phyloP scores from a whole-genome alignment of 1,140 invertebrate species.

The Acyrthosiphon pisum region DNA sequence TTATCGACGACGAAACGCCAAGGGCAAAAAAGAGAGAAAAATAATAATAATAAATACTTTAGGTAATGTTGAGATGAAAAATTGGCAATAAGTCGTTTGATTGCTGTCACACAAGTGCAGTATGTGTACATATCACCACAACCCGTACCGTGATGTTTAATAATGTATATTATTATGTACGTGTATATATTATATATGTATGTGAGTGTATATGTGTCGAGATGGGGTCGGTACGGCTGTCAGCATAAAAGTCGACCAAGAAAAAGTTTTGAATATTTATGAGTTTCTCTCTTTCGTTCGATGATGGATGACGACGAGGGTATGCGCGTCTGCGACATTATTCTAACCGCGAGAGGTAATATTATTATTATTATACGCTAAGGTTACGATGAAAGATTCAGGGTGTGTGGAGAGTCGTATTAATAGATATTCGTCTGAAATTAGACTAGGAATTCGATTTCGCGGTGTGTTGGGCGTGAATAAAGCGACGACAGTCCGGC shows the following conservation, averaged over 20 bases:
- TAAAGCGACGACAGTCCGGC: neutral
- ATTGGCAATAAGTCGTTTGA: constrained; percentile 42
- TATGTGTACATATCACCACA: neutral
- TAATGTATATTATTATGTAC: constrained; percentile 5
- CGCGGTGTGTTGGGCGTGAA: neutral
- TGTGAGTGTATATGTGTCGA: neutral
- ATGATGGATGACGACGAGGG: constrained; percentile 49
- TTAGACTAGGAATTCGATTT: neutral
- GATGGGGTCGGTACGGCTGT: constrained; percentile 3
- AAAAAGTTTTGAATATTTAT: constrained; percentile 54
- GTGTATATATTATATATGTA: neutral
- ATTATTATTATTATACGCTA: neutral
- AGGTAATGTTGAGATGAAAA: constrained; percentile 22
- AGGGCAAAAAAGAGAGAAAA: neutral
- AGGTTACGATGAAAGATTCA: neutral
- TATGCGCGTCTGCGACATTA: neutral
- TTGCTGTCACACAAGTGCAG: neutral
- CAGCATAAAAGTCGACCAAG: constrained; percentile 46
- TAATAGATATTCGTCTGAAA: neutral
- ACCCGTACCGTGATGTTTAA: constrained; percentile 2
- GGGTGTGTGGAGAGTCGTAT: neutral
- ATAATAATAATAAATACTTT: constrained; percentile 18
- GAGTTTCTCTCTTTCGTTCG: constrained; percentile 32
- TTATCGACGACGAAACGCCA: neutral
- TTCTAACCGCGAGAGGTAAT: neutral